Percentiles rank a stretch among this genome's conserved stretches.
Evolutionary conservation across 1,140 invertebrate genomes (phyloP).

Genomic region (Orius laevigatus): DNA sequence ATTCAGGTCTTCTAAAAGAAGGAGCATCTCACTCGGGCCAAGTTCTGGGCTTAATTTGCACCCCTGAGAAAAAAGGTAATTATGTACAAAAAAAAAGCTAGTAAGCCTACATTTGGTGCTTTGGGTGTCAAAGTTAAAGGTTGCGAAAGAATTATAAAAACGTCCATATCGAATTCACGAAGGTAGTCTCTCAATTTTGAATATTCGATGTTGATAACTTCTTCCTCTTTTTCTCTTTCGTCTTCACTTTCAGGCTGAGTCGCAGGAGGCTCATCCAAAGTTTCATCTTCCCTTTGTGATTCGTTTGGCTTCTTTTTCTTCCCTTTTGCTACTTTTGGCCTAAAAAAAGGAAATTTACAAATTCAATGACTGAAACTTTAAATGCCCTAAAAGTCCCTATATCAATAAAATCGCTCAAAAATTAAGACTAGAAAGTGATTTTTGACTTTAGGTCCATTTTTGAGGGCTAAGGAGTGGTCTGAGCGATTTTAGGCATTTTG

Average conservation of each 20-base stretch:
- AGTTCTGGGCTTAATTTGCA: slow-evolving; percentile 23
- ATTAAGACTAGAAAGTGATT: too few relatives aligned
- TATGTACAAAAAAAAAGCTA: slow-evolving; percentile 2
- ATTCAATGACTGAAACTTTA: too few relatives aligned
- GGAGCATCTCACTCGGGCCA: slow-evolving; percentile 28
- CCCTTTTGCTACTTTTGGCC: slow-evolving; percentile 3
- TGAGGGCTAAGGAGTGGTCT: too few relatives aligned
- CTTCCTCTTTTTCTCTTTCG: slow-evolving; percentile 18
- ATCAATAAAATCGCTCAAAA: too few relatives aligned
- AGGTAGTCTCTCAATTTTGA: slow-evolving; percentile 22
- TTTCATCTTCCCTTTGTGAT: slow-evolving; percentile 1
- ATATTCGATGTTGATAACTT: slow-evolving; percentile 14
- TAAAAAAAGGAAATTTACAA: neutral
- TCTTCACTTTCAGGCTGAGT: slow-evolving; percentile 4
- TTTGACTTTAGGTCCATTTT: too few relatives aligned
- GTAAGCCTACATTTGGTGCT: slow-evolving; percentile 16
- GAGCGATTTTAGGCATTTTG: too few relatives aligned
- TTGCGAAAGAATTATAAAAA: slow-evolving; percentile 31
- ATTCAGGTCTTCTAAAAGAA: slow-evolving; percentile 30
- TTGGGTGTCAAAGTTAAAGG: slow-evolving; percentile 25
- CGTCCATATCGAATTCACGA: slow-evolving; percentile 34
- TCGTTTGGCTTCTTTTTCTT: slow-evolving; percentile 14
- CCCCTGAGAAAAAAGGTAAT: slow-evolving; percentile 16
- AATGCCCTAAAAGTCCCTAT: too few relatives aligned
- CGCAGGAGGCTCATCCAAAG: slow-evolving; percentile 1